Evolutionary conservation across 2,888 invertebrate genomes (phyloP), one percentile per base, ranked within the genome.

Genomic region (Agrochola macilenta): DNA sequence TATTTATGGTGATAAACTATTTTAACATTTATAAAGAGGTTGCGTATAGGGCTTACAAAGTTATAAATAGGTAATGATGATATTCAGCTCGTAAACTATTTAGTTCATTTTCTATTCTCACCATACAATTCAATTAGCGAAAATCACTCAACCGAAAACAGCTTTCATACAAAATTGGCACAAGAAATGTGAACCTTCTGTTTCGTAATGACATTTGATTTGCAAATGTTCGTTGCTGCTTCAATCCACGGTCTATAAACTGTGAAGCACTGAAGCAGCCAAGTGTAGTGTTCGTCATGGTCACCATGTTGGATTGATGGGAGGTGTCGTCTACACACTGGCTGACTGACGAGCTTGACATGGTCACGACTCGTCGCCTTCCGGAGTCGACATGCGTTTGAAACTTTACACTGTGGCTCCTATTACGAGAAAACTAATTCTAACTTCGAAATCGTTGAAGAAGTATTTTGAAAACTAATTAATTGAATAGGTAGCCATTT

Each of bases 331-430:
- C 84, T 90, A 87, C 84, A 89, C 87, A 88, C 84, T 87, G 86
- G 82, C 85, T 85, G 88, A 89, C 86, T 87, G 88, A 85, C 89
- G 80, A 86, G 88, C 87, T 84, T 90, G 93, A 90, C 93, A 87
- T 92, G 90, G 95, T 95, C 94, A 95, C 94, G 95, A 95, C 91
- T 95, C 94, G 94, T 94, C 96, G 93, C 94, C 92, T 91, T 75
- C 80, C 76, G 84, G 87, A 90, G 86, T 88, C 86, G 91, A 92
- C 90, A 86, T 86, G 86, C 91, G 90, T 95, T 95, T 95, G 95
- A 94, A 95, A 96, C 88, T 82, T 74, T 89, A 95, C 89, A 91
- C 94, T 89, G 12, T 58, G 63, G 69, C 74, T 87, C 85, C 35
- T 79, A 65, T 79, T 58, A 73, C 79, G 30, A 66, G 43, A 58